These are phyloP conservation scores for Disparrhopalites patrizii DNA, from an alignment of 2,888 invertebrate species.

Conservation along the genomic window DNA sequence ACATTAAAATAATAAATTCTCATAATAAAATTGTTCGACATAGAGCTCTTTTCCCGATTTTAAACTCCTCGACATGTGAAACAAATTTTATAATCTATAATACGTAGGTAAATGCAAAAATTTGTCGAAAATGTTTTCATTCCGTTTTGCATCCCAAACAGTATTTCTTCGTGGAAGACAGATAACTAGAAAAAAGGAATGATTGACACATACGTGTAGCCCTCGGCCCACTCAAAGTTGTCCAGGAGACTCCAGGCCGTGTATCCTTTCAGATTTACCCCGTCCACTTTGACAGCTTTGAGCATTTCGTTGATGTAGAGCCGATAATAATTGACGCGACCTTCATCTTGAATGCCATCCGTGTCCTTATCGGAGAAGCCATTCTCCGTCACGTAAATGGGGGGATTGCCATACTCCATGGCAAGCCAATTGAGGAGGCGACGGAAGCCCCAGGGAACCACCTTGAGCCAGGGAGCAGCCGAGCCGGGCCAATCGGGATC, in stretches of 20 bases:
- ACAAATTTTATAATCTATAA: no score
- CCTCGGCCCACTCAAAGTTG: conserved; percentile 39
- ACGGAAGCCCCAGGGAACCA: conserved; percentile 44
- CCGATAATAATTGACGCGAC: conserved; percentile 44
- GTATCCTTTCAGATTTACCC: conserved; percentile 41
- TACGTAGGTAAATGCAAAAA: no score
- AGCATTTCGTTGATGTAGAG: conserved; percentile 43
- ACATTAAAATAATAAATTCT: no score
- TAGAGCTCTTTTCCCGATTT: no score
- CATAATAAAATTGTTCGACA: no score
- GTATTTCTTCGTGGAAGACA: no score
- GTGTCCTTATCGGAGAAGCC: conserved; percentile 15
- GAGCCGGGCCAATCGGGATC: conserved; percentile 34
- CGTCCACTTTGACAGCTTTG: conserved; percentile 43
- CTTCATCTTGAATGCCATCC: conserved; percentile 40
- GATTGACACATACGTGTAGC: conserved; percentile 38
- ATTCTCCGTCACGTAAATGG: conserved; percentile 45
- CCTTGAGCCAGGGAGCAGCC: conserved; percentile 42
- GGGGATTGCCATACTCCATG: conserved; percentile 37
- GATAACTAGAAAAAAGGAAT: no score
- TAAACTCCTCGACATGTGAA: no score
- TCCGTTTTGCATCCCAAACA: no score
- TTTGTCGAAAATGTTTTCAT: no score
- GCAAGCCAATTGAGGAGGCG: conserved; percentile 39
- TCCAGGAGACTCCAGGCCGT: conserved; percentile 41